phyloP scores from a whole-genome alignment of 2,113 vertebrate species.

The Peromyscus polionotus region DNA sequence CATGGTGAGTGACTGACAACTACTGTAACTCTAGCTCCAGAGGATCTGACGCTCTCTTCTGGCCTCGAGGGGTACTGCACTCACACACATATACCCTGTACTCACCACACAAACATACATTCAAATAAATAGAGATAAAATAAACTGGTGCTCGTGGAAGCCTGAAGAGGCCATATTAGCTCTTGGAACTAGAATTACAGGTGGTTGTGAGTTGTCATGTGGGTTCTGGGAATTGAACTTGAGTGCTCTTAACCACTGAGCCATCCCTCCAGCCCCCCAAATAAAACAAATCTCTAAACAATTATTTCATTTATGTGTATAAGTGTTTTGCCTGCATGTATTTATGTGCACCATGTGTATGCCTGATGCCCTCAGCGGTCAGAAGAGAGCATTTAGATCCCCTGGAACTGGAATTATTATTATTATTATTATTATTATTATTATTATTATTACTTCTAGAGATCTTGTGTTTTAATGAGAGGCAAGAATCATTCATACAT shows the following conservation, averaged over 20 bases:
- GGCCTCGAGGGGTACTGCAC: not conserved
- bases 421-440: too few species aligned
- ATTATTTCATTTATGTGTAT: not conserved
- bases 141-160: not conserved
- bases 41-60: not conserved
- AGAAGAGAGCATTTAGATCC: not conserved
- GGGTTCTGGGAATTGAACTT: not conserved
- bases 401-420: not conserved
- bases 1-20: not conserved
- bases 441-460: not conserved
- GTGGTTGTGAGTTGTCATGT: not conserved
- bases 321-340: not conserved
- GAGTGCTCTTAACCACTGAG: not conserved
- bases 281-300: not conserved
- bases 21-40: not conserved
- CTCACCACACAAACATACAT: not conserved
- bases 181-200: not conserved
- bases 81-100: fast-evolving
- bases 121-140: not conserved
- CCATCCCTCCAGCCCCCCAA: not conserved
- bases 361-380: not conserved
- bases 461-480: not conserved
- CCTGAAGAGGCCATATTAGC: not conserved
- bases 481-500: not conserved
- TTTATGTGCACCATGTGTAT: not conserved